Percentiles rank a stretch among this genome's conserved stretches.
Conservation (phyloP, 2,797 vertebrate genomes). For the Molossus alvarezi region DNA sequence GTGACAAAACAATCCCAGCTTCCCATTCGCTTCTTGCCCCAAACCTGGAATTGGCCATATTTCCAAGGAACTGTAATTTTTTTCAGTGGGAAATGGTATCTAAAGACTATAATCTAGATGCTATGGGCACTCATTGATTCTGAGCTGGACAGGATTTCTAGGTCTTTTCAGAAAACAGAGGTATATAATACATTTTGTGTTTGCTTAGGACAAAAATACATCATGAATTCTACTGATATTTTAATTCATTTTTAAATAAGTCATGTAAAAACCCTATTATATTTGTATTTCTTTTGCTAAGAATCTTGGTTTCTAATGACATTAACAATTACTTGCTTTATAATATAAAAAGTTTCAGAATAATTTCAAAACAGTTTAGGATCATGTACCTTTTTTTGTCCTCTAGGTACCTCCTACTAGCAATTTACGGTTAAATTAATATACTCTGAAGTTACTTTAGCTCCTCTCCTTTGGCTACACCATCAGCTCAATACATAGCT, state of each 20-base stretch:
- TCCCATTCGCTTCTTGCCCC: constrained; percentile 73
- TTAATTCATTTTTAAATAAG: constrained; percentile 38
- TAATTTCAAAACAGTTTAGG: constrained; percentile 68
- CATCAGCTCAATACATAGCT: constrained; percentile 49
- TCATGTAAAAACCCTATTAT: background rate
- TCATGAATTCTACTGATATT: background rate
- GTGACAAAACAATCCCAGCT: constrained; percentile 36
- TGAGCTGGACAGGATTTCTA: background rate
- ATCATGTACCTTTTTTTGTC: constrained; percentile 60
- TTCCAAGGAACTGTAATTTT: background rate
- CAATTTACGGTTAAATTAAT: constrained; percentile 63
- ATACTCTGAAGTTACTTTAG: constrained; percentile 58
- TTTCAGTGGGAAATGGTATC: constrained; percentile 42
- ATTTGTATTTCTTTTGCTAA: constrained; percentile 16
- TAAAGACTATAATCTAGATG: constrained; percentile 22
- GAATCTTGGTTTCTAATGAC: constrained; percentile 62
- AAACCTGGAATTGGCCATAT: constrained; percentile 29
- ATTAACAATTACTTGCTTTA: constrained; percentile 47
- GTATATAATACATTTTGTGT: constrained; percentile 15
- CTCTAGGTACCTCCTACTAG: constrained; percentile 34
- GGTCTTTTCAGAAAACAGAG: constrained; percentile 41
- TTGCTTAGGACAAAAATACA: constrained; percentile 64
- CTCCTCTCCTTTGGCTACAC: constrained; percentile 42
- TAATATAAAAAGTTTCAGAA: constrained; percentile 60
- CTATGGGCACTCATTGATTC: background rate